Percentiles rank a stretch among this genome's conserved stretches.
Evolutionary conservation across 2,888 invertebrate genomes (phyloP).

Genomic region (Drosophila incognita): DNA sequence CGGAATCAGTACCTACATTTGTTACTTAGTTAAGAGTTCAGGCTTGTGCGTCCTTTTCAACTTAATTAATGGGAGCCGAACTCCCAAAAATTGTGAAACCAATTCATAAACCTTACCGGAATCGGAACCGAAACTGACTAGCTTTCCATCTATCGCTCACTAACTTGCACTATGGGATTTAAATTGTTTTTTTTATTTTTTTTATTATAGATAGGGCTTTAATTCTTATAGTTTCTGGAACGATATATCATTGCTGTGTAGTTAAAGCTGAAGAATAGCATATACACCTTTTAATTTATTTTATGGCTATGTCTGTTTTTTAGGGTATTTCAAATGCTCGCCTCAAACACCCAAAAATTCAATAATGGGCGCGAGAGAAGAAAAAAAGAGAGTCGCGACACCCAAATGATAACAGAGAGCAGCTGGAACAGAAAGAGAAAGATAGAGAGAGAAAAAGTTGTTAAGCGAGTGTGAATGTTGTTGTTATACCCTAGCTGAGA

Average conservation of each 20-base stretch:
- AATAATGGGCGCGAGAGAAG: conserved; percentile 5
- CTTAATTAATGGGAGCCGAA: too few relatives aligned
- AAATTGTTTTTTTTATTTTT: neutral
- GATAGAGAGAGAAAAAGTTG: conserved; percentile 28
- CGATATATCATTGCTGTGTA: neutral
- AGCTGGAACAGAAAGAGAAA: neutral
- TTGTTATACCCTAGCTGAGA: conserved; percentile 6
- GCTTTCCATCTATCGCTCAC: too few relatives aligned
- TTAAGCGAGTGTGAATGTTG: conserved; percentile 31
- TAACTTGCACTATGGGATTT: neutral
- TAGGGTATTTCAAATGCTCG: conserved; percentile 4
- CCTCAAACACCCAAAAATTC: conserved; percentile 7
- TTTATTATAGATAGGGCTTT: neutral
- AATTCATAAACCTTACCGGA: too few relatives aligned
- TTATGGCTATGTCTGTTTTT: neutral
- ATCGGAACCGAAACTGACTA: neutral
- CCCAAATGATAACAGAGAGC: conserved; percentile 66
- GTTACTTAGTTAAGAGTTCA: too few relatives aligned
- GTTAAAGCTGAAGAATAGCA: neutral
- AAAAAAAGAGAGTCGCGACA: conserved; percentile 7
- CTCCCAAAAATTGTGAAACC: too few relatives aligned
- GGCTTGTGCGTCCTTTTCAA: too few relatives aligned
- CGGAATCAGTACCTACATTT: too few relatives aligned
- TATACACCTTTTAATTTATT: neutral
- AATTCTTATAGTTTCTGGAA: neutral